Base-by-base conservation (phyloP, 92 coral and sea anemone species). In the Parazoanthus atlanticus region DNA sequence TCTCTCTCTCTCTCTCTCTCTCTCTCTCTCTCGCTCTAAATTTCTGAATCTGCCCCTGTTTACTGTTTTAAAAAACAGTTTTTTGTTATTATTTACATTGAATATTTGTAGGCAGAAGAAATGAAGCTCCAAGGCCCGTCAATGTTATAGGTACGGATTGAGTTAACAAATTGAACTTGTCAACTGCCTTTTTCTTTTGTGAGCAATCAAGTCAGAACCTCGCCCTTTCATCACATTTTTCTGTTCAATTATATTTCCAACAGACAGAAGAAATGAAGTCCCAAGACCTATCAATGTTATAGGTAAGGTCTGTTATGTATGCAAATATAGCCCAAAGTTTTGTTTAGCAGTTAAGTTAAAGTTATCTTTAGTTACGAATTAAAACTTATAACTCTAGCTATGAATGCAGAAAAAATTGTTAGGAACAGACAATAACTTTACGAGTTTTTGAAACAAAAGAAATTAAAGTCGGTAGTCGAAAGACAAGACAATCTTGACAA, bases 221-320 rank as follows among this genome's bases (percentile, higher is more conserved):
- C 17, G 8, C 17, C 67, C 67, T 21, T 61, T 61, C 26, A 61
- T 61, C 67, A 1, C 67, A 56, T 21, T 19, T 5, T 61, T 21
- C 10, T 23, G 10, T 61, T 6, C 69, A 0, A 21, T 61, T 61
- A 6, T 6, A 61, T 23, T 21, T 61, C 26, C 69, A 61, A 61
- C 69, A 61, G 69, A 61, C 26, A 61, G 69, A 61, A 19, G 28
- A 61, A 12, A 74, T 33, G 78, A 74, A 74, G 78, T 74, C 46
- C 47, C 78, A 17, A 74, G 31, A 47, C 81, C 81, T 26, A 78
- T 78, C 81, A 78, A 78, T 36, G 36, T 47, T 78, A 28, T 47
- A 40, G 81, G 81, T 78, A 41, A 78, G 81, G 6, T 9, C 23
- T 43, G 34, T 6, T 36, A 13, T 5, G 5, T 26, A 3, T 76